Evolutionary conservation across 2,797 vertebrate species (phyloP), one percentile per base, ranked within the genome.

Genomic region (Notamacropus eugenii): DNA sequence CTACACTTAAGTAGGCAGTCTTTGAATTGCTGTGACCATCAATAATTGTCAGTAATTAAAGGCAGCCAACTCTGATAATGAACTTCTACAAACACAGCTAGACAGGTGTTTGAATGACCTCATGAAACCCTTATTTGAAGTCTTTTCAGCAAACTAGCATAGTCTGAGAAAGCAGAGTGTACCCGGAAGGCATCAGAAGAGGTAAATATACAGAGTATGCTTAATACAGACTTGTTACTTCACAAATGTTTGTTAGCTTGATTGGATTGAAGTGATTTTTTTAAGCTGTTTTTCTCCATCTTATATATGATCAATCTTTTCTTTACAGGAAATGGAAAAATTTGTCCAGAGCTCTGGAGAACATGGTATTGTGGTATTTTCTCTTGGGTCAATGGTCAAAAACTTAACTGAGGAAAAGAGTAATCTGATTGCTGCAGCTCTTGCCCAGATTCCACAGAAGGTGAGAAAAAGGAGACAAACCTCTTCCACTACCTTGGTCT

Each of bases 391-490:
- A 0, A 97, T 99, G 97, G 97, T 99, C 94, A 97, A 98, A 92
- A 99, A 99, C 95, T 94, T 99, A 62, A 99, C 98, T 0, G 98
- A 94, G 59, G 99, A 99, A 97, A 99, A 98, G 94, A 99, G 97
- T 12, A 99, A 99, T 46, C 91, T 98, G 91, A 99, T 99, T n/a
- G 99, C 99, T 2, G 99, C 98, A 8, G 99, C 99, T 16, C 99
- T 99, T 3, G 99, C 99, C 96, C 99, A 99, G 96, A 97, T 99
- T 97, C 99, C 99, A 92, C 99, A 99, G 94, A 99, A 99, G 99
- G 99, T 99, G 50, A 97, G 97, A 97, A 96, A 67, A 31, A 55
- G 27, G 40, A 10, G 46, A 46, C 1, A 54, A 82, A 46, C 12
- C 1, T 74, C 0, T 0, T 46, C 46, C 46, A 1, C 19, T 55